These are phyloP conservation scores for Phaethon lepturus DNA, from an alignment of 2,113 vertebrate genomes.

Conservation along the genomic window DNA sequence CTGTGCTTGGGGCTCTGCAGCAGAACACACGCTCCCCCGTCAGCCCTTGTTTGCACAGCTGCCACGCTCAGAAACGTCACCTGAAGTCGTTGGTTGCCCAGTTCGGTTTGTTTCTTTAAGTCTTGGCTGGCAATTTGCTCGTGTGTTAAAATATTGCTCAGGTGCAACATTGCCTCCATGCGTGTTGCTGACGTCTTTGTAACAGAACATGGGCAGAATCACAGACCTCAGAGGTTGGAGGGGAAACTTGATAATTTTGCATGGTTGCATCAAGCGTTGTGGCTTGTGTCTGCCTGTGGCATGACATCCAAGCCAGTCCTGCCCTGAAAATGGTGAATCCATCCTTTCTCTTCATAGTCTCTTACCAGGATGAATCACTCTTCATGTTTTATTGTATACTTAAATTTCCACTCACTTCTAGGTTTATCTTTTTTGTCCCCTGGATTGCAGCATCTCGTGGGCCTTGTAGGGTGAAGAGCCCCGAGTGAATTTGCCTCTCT, in stretches of 20 bases:
- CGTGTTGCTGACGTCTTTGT: neutral
- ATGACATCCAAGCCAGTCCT: neutral
- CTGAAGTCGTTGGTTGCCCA: neutral
- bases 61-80: neutral
- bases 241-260: neutral
- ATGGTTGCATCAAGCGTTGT: fast-evolving
- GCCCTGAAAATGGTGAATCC: neutral
- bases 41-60: slow-evolving; percentile 30
- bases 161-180: neutral
- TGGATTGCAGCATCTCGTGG: neutral
- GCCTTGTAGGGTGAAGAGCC: neutral
- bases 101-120: neutral
- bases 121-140: neutral
- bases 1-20: neutral
- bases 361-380: neutral
- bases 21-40: neutral
- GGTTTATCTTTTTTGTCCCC: neutral
- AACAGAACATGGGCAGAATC: neutral
- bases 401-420: neutral
- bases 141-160: neutral
- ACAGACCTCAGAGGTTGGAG: neutral
- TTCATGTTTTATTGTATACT: neutral
- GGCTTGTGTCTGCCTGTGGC: neutral
- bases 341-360: neutral
- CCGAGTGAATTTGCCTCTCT: neutral